Base-by-base conservation (phyloP, 1,140 invertebrate species). In the Cyclina sinensis region DNA sequence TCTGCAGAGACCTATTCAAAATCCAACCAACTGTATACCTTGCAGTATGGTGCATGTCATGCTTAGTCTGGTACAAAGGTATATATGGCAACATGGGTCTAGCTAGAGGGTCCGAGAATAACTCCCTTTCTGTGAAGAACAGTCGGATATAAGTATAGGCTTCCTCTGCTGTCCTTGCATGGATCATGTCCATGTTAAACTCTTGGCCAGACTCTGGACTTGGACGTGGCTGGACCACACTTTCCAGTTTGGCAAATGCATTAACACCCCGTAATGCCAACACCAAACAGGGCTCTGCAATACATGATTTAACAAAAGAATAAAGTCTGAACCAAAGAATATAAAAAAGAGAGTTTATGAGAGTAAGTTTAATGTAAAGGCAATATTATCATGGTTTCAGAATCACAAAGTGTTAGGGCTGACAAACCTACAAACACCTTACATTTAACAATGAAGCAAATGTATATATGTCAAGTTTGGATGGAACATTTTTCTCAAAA, bases 231-330 rank as follows among this genome's bases (percentile, higher is more conserved):
- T 89, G 86, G 7, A 93, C 86, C 5, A 93, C 80, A 51, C 78
- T 83, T 21, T 90, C 80, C 27, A 95, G 73, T 37, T 89, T 91
- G 32, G 88, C 86, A 87, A 93, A 94, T 18, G 91, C 93, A 87
- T 93, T 92, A 7, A 95, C 91, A 12, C 94, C 92, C 48, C 94
- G 90, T 9, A 95, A 32, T 30, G 91, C 92, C 35, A 95, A 48
- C 0, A 95, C 91, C n/a, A 95, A 51, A 27, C 93, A 93, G 76
- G 94, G 94, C 62, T 93, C 94, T 94, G 90, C 30, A 89, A 85
- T n/a, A n/a, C n/a, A n/a, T n/a, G n/a, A n/a, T n/a, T n/a, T n/a
- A n/a, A n/a, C n/a, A n/a, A n/a, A n/a, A n/a, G n/a, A n/a, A n/a
- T n/a, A n/a, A n/a, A n/a, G n/a, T n/a, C n/a, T n/a, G n/a, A n/a